These are phyloP conservation scores for Florisuga fusca DNA, from an alignment of 2,797 vertebrate species.

Conservation along the genomic window DNA sequence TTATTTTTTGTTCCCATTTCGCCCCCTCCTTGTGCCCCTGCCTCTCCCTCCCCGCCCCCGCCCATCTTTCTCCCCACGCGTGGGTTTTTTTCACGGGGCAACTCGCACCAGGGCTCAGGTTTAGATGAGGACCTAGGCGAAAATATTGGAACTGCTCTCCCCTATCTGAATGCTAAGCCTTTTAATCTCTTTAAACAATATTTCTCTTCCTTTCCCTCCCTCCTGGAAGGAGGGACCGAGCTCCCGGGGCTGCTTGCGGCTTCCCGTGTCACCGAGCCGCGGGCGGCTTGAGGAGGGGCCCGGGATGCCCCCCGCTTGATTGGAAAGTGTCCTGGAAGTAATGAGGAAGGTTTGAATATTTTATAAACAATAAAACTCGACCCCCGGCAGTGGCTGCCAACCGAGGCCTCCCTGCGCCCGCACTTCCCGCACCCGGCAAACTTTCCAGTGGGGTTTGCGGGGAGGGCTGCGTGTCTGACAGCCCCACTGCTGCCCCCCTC, in stretches of 20 bases:
- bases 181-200: slow-evolving; percentile 35
- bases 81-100: background rate
- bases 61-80: background rate
- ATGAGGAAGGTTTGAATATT: slow-evolving; percentile 70
- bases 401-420: background rate
- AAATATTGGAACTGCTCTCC: slow-evolving; percentile 4
- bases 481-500: no score
- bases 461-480: no score
- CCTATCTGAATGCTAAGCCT: background rate
- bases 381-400: slow-evolving; percentile 64
- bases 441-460: background rate
- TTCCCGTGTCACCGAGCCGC: background rate
- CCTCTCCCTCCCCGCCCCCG: background rate
- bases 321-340: slow-evolving; percentile 63
- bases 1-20: background rate
- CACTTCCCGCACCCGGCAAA: slow-evolving; percentile 48
- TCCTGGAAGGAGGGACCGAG: background rate
- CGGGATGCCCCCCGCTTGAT: slow-evolving; percentile 66
- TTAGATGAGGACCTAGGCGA: background rate
- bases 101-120: background rate
- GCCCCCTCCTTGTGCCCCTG: background rate
- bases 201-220: background rate
- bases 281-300: slow-evolving; percentile 46
- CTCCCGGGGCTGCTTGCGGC: background rate
- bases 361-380: slow-evolving; percentile 77